Evolutionary conservation across 2,797 vertebrate genomes (phyloP).

Genomic region (Acanthiza pusilla): DNA sequence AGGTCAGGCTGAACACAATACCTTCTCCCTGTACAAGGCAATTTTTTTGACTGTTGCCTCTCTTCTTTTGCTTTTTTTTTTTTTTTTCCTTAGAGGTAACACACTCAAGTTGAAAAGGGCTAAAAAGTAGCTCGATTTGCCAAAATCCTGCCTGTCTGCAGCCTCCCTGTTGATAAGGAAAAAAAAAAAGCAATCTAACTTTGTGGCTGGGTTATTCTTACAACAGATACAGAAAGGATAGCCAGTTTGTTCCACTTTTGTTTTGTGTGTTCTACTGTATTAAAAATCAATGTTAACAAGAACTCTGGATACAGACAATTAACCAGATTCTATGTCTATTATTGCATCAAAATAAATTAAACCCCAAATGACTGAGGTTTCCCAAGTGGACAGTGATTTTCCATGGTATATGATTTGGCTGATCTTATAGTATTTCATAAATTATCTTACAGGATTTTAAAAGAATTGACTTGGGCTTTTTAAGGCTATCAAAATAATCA

Average conservation of each 20-base stretch:
- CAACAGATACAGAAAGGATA: neutral
- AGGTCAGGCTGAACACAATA: constrained; percentile 42
- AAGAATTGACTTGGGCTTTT: neutral
- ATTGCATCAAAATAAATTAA: neutral
- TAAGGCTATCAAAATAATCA: neutral
- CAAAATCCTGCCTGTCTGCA: neutral
- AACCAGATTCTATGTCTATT: neutral
- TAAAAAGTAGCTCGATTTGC: neutral
- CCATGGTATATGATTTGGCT: neutral
- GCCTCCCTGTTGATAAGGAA: neutral
- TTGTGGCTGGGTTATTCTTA: neutral
- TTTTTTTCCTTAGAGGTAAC: neutral
- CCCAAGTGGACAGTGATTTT: neutral
- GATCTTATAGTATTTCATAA: neutral
- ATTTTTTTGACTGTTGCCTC: constrained; percentile 9
- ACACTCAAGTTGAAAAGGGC: neutral
- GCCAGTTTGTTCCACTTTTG: neutral
- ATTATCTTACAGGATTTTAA: neutral
- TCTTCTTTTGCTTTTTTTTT: neutral
- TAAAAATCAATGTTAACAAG: neutral
- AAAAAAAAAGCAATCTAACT: neutral
- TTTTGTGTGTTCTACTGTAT: neutral
- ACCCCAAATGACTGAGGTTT: neutral
- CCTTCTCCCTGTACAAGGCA: constrained; percentile 15
- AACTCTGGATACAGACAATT: neutral